Base-by-base conservation (phyloP, 2,113 vertebrate species). In the Seriola aureovittata region DNA sequence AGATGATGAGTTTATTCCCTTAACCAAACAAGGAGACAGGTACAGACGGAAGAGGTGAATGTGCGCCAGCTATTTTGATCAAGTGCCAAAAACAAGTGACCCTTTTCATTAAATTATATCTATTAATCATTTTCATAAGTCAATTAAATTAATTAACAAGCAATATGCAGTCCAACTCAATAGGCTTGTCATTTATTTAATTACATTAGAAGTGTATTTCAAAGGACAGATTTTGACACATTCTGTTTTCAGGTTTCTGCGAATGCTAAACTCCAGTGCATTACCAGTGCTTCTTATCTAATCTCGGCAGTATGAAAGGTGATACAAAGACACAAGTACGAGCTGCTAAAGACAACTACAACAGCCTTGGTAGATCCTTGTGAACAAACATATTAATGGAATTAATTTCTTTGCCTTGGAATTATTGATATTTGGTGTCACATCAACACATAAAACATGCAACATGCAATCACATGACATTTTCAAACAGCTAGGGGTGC, bases 41-140 rank as follows among this genome's bases (percentile, higher is more conserved):
- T 25, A 25, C 8, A 32, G 23, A 81, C 34, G 29, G 38, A 70
- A 14, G 29, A 55, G 25, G 8, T 34, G 52, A 64, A 78, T 17
- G 62, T 58, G 48, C 71, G 77, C 65, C 70, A 82, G 48, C 17
- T 10, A 25, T 67, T 55, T 65, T 73, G 8, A 65, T 59, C 11
- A 67, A 69, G 57, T 25, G 44, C 74, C 66, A 76, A 62, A 73
- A 66, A 64, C 10, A 32, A 71, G 54, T 44, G 60, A 78, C 60
- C 48, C 40, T 11, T 48, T 60, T 65, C 16, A 74, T 67, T 57
- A 40, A 75, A 63, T 34, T 32, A 17, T 14, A 64, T 44, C 40
- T n/a, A 21, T 62, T 71, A 29, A 48, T 70, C n/a, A 25, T 29
- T 1, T 55, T 48, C 38, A 72, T 48, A 57, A 71, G 14, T n/a